phyloP scores from a whole-genome alignment of 2,888 invertebrate species.

The Cheilosia vulpina region DNA sequence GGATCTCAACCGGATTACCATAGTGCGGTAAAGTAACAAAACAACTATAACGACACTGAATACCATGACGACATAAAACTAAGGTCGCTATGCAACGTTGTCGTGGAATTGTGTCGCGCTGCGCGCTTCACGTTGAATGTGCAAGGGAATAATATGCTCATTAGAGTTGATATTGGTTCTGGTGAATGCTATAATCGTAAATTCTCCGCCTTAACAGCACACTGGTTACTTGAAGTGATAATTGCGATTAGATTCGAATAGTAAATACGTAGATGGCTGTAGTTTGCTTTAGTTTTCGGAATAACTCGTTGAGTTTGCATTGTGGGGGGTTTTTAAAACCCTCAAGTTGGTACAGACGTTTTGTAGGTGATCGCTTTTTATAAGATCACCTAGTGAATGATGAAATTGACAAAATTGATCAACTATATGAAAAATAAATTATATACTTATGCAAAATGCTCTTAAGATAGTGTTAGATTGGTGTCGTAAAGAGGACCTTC shows the following conservation, averaged over 20 bases:
- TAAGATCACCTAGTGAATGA: no score
- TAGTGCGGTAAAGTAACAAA: constrained; percentile 60
- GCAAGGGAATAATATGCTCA: constrained; percentile 52
- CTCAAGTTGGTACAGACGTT: no score
- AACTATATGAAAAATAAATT: no score
- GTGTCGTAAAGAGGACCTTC: no score
- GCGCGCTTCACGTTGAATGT: constrained; percentile 8
- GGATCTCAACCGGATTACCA: constrained; percentile 56
- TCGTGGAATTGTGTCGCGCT: constrained; percentile 33
- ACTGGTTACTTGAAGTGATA: constrained; percentile 67
- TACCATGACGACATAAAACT: constrained; percentile 70
- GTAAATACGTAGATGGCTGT: background rate
- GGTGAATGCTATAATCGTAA: constrained; percentile 66
- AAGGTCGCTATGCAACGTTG: constrained; percentile 58
- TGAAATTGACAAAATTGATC: no score
- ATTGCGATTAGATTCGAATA: constrained; percentile 45
- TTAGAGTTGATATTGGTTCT: constrained; percentile 69
- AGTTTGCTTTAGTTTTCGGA: background rate
- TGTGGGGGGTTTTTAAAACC: no score
- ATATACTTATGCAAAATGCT: no score
- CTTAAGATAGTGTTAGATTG: no score
- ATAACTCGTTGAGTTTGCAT: no score
- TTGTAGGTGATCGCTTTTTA: no score
- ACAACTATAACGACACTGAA: constrained; percentile 62
- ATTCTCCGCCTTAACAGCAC: constrained; percentile 45